Evolutionary conservation across 2,113 vertebrate species (phyloP).

Genomic region (Ammodytes marinus): DNA sequence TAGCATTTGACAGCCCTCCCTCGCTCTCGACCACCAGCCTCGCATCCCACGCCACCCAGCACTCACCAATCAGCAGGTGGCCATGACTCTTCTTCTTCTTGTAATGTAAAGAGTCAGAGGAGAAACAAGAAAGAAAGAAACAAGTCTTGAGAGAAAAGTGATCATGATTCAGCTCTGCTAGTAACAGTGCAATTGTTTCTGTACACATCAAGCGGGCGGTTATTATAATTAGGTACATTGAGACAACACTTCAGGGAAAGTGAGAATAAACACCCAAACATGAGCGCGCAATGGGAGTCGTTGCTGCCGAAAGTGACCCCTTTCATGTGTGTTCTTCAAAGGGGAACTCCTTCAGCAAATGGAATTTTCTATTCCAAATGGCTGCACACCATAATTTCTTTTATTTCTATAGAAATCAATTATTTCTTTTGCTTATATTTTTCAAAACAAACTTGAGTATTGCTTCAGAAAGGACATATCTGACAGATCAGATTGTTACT

Average conservation of each 20-base stretch:
- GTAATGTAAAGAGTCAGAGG: constrained; percentile 66
- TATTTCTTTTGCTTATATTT: neutral
- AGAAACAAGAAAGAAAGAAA: constrained; percentile 8
- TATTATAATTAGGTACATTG: constrained; percentile 76
- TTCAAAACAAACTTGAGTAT: neutral
- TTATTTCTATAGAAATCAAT: constrained; percentile 39
- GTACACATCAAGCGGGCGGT: constrained; percentile 69
- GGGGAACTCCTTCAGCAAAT: constrained; percentile 55
- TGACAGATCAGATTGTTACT: neutral
- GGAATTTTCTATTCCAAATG: constrained; percentile 42
- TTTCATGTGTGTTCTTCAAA: constrained; percentile 37
- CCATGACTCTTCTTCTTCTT: constrained; percentile 64
- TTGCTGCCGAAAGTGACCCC: constrained; percentile 63
- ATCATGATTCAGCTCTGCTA: constrained; percentile 78
- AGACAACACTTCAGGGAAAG: constrained; percentile 78
- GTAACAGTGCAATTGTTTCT: constrained; percentile 71
- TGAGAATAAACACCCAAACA: constrained; percentile 73
- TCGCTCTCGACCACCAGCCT: constrained; percentile 75
- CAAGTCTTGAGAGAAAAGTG: constrained; percentile 25
- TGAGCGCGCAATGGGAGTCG: constrained; percentile 39
- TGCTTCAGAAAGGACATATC: neutral
- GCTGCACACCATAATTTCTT: constrained; percentile 5
- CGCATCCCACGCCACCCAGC: constrained; percentile 55
- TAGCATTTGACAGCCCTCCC: constrained; percentile 76
- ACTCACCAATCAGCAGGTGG: constrained; percentile 57